Evolutionary conservation across 2,113 vertebrate genomes (phyloP).

Genomic region (Laticauda colubrina): DNA sequence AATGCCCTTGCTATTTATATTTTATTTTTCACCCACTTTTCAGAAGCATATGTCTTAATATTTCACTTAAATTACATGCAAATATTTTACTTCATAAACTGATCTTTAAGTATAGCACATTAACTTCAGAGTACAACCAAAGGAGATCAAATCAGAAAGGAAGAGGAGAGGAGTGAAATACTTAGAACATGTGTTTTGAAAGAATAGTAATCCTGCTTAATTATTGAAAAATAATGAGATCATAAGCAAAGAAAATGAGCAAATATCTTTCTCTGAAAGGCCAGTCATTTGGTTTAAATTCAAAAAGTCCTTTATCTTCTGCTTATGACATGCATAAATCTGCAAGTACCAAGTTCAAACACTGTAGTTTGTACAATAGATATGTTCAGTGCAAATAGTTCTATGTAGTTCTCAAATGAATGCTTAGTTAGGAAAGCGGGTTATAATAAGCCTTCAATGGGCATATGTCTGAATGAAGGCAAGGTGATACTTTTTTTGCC

Average conservation of each 20-base stretch:
- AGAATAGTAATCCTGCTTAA: neutral
- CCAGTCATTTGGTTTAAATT: neutral
- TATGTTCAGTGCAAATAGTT: neutral
- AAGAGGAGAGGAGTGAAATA: neutral
- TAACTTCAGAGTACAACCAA: rapidly evolving
- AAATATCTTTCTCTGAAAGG: neutral
- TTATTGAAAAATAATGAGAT: neutral
- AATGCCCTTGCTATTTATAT: neutral
- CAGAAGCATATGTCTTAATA: neutral
- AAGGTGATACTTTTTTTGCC: neutral
- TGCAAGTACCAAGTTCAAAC: neutral
- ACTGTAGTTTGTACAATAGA: neutral
- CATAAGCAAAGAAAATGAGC: neutral
- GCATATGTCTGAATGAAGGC: neutral
- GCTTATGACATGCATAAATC: neutral
- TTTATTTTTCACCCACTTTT: neutral
- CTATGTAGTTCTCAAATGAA: neutral
- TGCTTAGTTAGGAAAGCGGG: neutral
- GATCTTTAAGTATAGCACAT: rapidly evolving
- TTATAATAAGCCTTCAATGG: neutral
- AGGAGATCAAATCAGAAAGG: neutral
- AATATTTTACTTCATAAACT: neutral
- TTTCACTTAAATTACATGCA: neutral
- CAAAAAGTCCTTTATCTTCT: neutral
- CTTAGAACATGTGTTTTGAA: neutral